Evolutionary conservation across 2,113 vertebrate species (phyloP), one percentile per base, ranked within the genome.

Genomic region (Geococcyx californianus): DNA sequence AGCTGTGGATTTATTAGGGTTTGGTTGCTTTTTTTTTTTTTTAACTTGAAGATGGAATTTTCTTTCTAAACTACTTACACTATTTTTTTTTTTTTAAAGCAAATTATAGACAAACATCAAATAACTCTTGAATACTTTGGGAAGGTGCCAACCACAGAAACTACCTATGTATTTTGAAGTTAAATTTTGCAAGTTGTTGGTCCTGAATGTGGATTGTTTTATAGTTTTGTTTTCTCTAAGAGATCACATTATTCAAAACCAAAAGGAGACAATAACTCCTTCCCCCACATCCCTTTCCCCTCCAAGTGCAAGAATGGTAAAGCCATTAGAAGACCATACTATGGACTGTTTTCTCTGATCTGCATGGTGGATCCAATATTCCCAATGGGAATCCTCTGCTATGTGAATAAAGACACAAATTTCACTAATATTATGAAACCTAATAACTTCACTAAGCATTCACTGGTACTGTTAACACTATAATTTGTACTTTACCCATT

Each of bases 331-430:
- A 92, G 47, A 52, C 83, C 72, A 64, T 42, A 74, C 31, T 84
- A 82, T 4, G 5, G 56, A 44, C 49, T 70, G 18, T 72, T 77
- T 72, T 69, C 58, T 93, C 60, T 94, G 72, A 72, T 89, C 64
- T 90, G 52, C 29, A 33, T 19, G 28, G 76, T 82, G 44, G 85
- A 87, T 90, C 73, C 52, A 84, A 38, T 91, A 94, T 70, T 96
- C 55, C 79, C 90, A 74, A 17, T 34, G 79, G 64, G 85, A 94
- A 87, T 93, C 86, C 47, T 77, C 34, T 64, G 60, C 44, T 78
- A 28, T 75, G 79, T 84, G 86, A 94, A 89, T 72, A 86, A 93
- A 95, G 49, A 86, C n/a, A 74, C 23, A 85, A 95, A 93, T 89
- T 93, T 92, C 69, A 79, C 68, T 84, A 94, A 89, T 73, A 76